Base-by-base conservation (phyloP, 2,113 vertebrate species). In the Mesembrinibis cayennensis region DNA sequence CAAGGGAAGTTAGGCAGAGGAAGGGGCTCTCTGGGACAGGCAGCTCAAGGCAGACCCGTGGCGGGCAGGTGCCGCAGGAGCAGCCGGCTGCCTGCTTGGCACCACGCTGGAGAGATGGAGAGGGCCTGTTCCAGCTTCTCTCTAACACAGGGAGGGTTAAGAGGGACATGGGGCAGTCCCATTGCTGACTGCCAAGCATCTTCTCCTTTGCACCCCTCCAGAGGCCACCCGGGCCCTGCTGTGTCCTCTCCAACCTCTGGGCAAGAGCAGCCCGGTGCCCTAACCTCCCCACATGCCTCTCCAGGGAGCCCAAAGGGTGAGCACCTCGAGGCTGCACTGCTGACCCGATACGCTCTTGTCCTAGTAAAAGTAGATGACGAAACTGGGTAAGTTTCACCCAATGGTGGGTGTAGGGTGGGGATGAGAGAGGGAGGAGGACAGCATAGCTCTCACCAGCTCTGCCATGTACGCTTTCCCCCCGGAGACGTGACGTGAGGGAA, bases 401-500 rank as follows among this genome's bases (percentile, higher is more conserved):
- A 25, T 86, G 21, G 21, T 15, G 8, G 13, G 17, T 5, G 0
- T 6, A 26, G 47, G 19, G 10, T 19, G 6, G 19, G 44, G 38
- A 71, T 34, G 26, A 58, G 36, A 63, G 29, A 16, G 3, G 15
- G 18, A 66, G 11, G 4, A 91, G 11, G 52, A 73, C 10, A 50
- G 10, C n/a, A 36, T 0, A 55, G 6, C 25, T 95, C 45, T 21
- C 50, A 88, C 34, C 53, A 92, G 74, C 3, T 1, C 16, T 13
- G 26, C 70, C 0, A 0, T 12, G n/a, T n/a, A 23, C 3, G 10
- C 71, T 19, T 56, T 44, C 22, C n/a, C 77, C 58, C 22, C 9
- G 1, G 70, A 79, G 59, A 71, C 2, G 0, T 0, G 0, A 72
- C 2, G 1, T 2, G 3, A 78, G 40, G 56, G 66, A 50, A 95